Evolutionary conservation across 2,888 invertebrate species (phyloP), one percentile per base, ranked within the genome.

Genomic region (Aromia moschata): DNA sequence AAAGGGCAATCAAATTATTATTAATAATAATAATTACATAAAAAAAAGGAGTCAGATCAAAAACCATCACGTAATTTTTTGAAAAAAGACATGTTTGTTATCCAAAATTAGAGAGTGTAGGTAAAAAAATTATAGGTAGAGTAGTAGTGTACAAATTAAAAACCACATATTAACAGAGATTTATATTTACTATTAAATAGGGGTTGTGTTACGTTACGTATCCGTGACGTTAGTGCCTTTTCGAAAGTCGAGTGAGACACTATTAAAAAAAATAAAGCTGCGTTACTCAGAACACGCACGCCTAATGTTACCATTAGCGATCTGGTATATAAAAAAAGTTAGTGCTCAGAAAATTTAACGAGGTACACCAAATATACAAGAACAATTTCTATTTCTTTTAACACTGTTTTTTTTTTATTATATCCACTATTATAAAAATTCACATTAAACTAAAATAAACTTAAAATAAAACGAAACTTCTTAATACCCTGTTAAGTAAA

Each of bases 241-340:
- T 78, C 77, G 78, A 79, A 73, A 75, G 78, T 80, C 79, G 80
- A 81, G 80, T 80, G 80, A 81, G 80, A 80, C 79, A 80, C 76
- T 76, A 77, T 64, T 57, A 45, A 65, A 64, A 58, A 51, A 56
- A 44, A n/a, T n/a, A 33, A 33, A 33, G 61, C 58, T 60, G 58
- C 56, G 57, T 54, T 63, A 55, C 58, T 59, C 60, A 62, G 60
- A 57, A 59, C n/a, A 56, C 56, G 45, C 17, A 38, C n/a, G 67
- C 40, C 31, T 41, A 60, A 59, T 58, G 45, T 62, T 74, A 73
- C 73, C 71, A 71, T 71, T 67, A 71, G 69, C 69, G 71, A 76
- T 74, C 73, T 73, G 74, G 75, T 73, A 74, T 70, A 62, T 54
- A 59, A 53, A 43, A 30, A 62, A 33, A 62, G 46, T 53, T 60